These are phyloP conservation scores for Aythya baeri DNA, from an alignment of 2,113 vertebrate genomes.

Conservation along the genomic window DNA sequence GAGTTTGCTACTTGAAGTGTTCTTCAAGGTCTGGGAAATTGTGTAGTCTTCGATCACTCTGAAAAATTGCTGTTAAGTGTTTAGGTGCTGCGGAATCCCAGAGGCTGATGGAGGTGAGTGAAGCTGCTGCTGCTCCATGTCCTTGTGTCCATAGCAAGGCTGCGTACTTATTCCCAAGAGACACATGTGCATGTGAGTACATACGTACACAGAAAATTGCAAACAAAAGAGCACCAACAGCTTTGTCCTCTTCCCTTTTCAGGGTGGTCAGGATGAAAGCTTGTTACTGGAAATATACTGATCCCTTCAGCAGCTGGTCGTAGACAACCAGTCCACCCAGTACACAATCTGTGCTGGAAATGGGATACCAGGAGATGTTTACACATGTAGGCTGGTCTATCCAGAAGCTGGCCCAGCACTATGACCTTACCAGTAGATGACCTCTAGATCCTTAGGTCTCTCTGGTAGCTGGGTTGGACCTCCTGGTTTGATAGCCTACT, in stretches of 20 bases:
- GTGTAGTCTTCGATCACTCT: background rate
- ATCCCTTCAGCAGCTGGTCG: background rate
- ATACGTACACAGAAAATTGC: background rate
- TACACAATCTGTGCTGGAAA: background rate
- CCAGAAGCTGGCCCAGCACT: background rate
- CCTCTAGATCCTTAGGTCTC: background rate
- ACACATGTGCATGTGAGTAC: too few relatives aligned
- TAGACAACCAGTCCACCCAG: background rate
- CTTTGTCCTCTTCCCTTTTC: fast-evolving
- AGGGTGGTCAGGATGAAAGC: background rate
- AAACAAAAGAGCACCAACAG: background rate
- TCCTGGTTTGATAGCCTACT: background rate
- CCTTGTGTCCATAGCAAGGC: background rate
- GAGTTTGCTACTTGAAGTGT: background rate
- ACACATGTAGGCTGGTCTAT: background rate
- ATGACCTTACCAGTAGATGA: background rate
- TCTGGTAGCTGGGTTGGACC: background rate
- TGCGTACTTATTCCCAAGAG: background rate
- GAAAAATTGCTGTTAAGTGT: background rate
- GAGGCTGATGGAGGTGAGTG: background rate
- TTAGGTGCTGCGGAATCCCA: background rate
- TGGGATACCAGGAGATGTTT: too few relatives aligned
- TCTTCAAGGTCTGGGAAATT: background rate
- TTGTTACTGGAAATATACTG: background rate
- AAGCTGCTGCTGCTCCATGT: background rate